phyloP scores from a whole-genome alignment of 1,140 invertebrate genomes.

The Mactra quadrangularis region DNA sequence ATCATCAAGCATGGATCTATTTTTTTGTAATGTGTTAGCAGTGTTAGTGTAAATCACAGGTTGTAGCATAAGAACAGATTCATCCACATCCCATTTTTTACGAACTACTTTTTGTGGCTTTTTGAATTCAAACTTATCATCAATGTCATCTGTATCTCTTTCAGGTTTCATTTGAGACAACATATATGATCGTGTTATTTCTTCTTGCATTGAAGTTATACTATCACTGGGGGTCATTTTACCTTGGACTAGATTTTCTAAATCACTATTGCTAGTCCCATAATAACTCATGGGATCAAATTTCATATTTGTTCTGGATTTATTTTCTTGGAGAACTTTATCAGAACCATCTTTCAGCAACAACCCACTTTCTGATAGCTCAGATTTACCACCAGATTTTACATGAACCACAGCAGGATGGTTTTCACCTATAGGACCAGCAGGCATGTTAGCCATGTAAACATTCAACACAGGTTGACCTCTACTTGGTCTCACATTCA shows the following conservation, averaged over 20 bases:
- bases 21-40: slow-evolving; percentile 45
- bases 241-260: slow-evolving; percentile 37
- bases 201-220: slow-evolving; percentile 54
- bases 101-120: slow-evolving; percentile 2
- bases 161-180: slow-evolving; percentile 30
- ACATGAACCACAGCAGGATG: slow-evolving; percentile 52
- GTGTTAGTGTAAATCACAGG: slow-evolving; percentile 49
- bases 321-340: slow-evolving; percentile 52
- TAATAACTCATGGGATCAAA: slow-evolving; percentile 49
- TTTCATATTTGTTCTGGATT: slow-evolving; percentile 33
- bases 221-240: slow-evolving; percentile 33
- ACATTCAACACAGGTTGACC: slow-evolving; percentile 55
- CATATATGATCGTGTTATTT: slow-evolving; percentile 51
- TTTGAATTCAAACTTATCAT: slow-evolving; percentile 39
- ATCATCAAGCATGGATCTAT: slow-evolving; percentile 56
- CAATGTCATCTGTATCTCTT: neutral
- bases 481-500: slow-evolving; percentile 10
- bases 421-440: slow-evolving; percentile 54
- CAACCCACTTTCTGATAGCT: neutral
- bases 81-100: slow-evolving; percentile 26
- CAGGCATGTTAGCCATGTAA: slow-evolving; percentile 44
- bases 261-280: slow-evolving; percentile 32
- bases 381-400: slow-evolving; percentile 37
- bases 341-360: slow-evolving; percentile 42
- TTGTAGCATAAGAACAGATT: slow-evolving; percentile 24